Percentiles rank a stretch among this genome's conserved stretches.
Conservation (phyloP, 2,113 vertebrate genomes). For the Zapornia atra region DNA sequence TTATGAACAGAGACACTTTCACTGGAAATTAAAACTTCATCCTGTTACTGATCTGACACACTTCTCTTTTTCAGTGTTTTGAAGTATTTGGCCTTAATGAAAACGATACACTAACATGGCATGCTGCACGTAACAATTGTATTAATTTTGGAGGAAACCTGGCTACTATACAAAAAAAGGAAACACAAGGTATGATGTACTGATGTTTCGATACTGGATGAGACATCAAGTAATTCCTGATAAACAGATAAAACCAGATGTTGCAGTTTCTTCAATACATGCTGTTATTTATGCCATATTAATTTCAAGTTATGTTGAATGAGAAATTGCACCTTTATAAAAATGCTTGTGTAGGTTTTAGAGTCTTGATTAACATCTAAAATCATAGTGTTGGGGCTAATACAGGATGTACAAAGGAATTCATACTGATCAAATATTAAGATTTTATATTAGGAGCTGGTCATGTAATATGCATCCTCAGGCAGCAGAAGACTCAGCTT, state of each 20-base stretch:
- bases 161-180: conserved; percentile 80
- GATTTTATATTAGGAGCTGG: not conserved
- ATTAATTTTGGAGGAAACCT: conserved; percentile 84
- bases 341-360: not conserved
- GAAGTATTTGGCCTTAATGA: conserved; percentile 72
- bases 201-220: not conserved
- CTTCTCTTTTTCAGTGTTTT: conserved; percentile 83
- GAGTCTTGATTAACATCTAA: not conserved
- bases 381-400: not conserved
- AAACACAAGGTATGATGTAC: conserved; percentile 82
- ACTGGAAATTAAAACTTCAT: not conserved
- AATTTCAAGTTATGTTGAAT: not conserved
- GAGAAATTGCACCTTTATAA: not conserved
- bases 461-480: not conserved
- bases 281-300: not conserved
- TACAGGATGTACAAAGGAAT: not conserved
- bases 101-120: conserved; percentile 80
- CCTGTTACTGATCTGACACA: not conserved
- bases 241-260: not conserved
- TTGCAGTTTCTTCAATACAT: not conserved
- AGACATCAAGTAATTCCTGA: not conserved
- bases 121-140: conserved; percentile 81
- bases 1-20: not conserved
- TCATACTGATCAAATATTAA: not conserved
- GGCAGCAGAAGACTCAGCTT: not conserved